Base-by-base conservation (phyloP, 64 coral and sea anemone species). In the Stichodactyla mertensii region DNA sequence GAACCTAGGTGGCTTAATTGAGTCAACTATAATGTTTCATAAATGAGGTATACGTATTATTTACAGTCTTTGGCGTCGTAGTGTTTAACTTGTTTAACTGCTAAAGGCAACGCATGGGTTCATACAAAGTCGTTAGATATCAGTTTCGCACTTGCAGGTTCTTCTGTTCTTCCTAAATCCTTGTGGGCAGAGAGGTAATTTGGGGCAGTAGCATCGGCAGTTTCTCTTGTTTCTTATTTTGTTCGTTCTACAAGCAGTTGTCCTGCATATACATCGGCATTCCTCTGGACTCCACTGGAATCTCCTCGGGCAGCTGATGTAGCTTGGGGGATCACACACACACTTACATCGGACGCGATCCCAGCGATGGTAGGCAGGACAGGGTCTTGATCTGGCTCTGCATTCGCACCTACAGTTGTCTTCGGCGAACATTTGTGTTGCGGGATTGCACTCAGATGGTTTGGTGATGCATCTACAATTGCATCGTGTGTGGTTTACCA, bases 271-370 rank as follows among this genome's bases (percentile, higher is more conserved):
- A 36, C 77, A 79, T 14, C 15, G 16, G 16, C 77, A 79, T 19
- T 79, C 11, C 26, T 79, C 77, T 79, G 26, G 77, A 14, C 51
- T 79, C 77, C 77, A 79, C 10, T 16, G 27, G 31, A 79, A 79
- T 79, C 77, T 79, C 51, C 28, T 79, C 0, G 77, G 77, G 15
- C 77, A 79, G 31, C 1, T 51, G 16, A 79, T 52, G 31, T 79
- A 31, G 11, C 77, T 79, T 16, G 77, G 77, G 31, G 77, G 27
- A 79, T 79, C 14, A 10, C 77, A 79, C 6, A 79, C 77, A 79
- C 77, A 79, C 77, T 79, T 79, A 52, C 77, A 79, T 79, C 51
- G 16, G 26, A 79, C 16, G 77, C 27, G 77, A 26, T 79, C 77
- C 77, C 77, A 79, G 27, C 26, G 27, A 52, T 79, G 77, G 16